Conservation (phyloP, 1,140 invertebrate genomes). For the Ceratitis capitata region DNA sequence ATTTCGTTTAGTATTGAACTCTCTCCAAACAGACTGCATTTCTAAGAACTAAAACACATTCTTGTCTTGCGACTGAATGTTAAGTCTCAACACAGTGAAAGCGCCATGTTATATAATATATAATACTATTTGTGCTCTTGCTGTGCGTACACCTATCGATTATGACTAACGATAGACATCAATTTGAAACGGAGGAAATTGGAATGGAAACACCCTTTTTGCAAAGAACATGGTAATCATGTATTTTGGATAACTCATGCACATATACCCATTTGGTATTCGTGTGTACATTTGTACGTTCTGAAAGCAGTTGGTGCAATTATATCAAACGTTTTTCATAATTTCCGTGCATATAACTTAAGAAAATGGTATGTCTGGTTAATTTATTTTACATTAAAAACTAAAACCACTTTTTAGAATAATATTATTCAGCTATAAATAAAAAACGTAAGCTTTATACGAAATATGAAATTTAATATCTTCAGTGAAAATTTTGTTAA, state of each 20-base stretch:
- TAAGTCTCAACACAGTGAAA: too few relatives aligned
- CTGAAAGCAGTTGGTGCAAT: conserved; percentile 30
- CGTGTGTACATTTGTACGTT: conserved; percentile 34
- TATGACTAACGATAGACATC: background rate
- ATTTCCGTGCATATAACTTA: background rate
- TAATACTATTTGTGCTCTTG: too few relatives aligned
- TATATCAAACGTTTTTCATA: background rate
- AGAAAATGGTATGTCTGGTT: conserved; percentile 18
- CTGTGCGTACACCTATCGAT: background rate
- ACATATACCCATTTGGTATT: conserved; percentile 19
- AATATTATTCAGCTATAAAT: background rate
- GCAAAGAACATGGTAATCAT: conserved; percentile 2
- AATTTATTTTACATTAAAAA: background rate
- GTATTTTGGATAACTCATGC: conserved; percentile 27
- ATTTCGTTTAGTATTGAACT: too few relatives aligned
- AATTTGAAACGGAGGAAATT: conserved; percentile 1
- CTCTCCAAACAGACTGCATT: too few relatives aligned
- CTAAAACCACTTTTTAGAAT: too few relatives aligned
- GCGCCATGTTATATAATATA: too few relatives aligned
- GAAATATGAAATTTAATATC: conserved; percentile 23
- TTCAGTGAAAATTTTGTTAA: background rate
- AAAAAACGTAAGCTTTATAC: background rate
- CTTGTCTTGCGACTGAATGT: too few relatives aligned
- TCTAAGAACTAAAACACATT: too few relatives aligned
- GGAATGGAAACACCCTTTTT: conserved; percentile 36